These are phyloP conservation scores for Tinea trinotella DNA, from an alignment of 2,888 invertebrate genomes.

Conservation along the genomic window DNA sequence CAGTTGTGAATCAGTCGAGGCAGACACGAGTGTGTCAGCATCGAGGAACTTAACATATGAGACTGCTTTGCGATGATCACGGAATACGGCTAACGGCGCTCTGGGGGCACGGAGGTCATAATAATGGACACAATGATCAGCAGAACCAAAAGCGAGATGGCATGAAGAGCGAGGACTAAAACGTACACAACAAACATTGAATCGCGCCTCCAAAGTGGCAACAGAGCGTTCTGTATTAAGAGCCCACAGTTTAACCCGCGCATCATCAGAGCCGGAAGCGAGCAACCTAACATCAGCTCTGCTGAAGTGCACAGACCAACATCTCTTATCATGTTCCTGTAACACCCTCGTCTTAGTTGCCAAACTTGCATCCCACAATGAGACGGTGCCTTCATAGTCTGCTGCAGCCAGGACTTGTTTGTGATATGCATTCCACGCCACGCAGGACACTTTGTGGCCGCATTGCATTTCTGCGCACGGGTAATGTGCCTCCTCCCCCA, in stretches of 20 bases:
- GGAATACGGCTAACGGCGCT: constrained; percentile 85
- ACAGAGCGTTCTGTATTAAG: constrained; percentile 89
- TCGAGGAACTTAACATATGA: constrained; percentile 95
- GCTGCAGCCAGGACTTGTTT: constrained; percentile 90
- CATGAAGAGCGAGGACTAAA: constrained; percentile 77
- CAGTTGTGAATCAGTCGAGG: constrained; percentile 91
- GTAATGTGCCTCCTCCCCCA: constrained; percentile 92
- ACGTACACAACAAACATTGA: constrained; percentile 96
- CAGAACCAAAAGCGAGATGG: constrained; percentile 95
- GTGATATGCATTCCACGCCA: constrained; percentile 94
- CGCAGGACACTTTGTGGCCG: constrained; percentile 91
- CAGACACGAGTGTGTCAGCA: constrained; percentile 88
- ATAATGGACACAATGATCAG: constrained; percentile 96
- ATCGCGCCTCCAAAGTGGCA: constrained; percentile 91
- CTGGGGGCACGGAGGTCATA: constrained; percentile 91
- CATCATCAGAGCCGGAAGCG: constrained; percentile 94
- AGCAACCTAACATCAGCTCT: constrained; percentile 90
- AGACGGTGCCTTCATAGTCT: constrained; percentile 95
- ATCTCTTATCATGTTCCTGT: constrained; percentile 91
- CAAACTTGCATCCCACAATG: constrained; percentile 91
- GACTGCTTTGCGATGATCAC: constrained; percentile 93
- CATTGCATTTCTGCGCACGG: constrained; percentile 93
- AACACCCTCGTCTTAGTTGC: constrained; percentile 79
- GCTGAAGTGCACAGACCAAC: constrained; percentile 97
- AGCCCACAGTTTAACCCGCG: constrained; percentile 93